phyloP scores from a whole-genome alignment of 2,888 invertebrate species.

The Lordiphosa fenestrarum region DNA sequence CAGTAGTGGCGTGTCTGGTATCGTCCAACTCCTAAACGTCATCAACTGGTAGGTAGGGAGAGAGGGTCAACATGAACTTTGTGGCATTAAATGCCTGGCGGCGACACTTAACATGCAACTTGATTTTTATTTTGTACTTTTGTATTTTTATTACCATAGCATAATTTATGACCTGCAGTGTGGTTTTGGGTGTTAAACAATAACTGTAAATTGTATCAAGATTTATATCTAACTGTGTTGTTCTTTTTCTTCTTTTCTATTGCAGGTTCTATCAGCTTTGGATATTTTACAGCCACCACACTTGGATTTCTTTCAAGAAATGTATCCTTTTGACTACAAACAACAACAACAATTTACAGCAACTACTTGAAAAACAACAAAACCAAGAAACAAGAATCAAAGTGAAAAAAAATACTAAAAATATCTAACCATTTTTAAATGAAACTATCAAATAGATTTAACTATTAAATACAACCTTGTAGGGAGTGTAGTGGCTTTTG shows the following conservation, averaged over 20 bases:
- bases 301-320: constrained; percentile 99
- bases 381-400: no score
- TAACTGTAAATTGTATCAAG: constrained; percentile 9
- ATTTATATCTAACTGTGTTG: constrained; percentile 32
- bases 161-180: constrained; percentile 17
- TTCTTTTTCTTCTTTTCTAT: constrained; percentile 37
- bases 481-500: no score
- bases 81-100: constrained; percentile 69
- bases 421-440: no score
- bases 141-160: constrained; percentile 24
- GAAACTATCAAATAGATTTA: no score
- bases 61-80: constrained; percentile 51
- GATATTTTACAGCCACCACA: constrained; percentile 99
- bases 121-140: constrained; percentile 65
- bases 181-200: constrained; percentile 35
- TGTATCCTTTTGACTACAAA: constrained; percentile 91
- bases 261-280: constrained; percentile 96
- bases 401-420: no score
- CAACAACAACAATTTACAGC: no score
- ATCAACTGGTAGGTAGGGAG: constrained; percentile 31
- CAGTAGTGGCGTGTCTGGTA: constrained; percentile 62
- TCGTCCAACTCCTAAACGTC: constrained; percentile 45
- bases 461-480: no score
- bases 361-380: no score
- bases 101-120: constrained; percentile 73